A percentile compares a stretch with the other conserved stretches of the same genome.
These are phyloP conservation scores for Marasmarcha lunaedactyla DNA, from an alignment of 2,888 invertebrate genomes.

Conservation along the genomic window DNA sequence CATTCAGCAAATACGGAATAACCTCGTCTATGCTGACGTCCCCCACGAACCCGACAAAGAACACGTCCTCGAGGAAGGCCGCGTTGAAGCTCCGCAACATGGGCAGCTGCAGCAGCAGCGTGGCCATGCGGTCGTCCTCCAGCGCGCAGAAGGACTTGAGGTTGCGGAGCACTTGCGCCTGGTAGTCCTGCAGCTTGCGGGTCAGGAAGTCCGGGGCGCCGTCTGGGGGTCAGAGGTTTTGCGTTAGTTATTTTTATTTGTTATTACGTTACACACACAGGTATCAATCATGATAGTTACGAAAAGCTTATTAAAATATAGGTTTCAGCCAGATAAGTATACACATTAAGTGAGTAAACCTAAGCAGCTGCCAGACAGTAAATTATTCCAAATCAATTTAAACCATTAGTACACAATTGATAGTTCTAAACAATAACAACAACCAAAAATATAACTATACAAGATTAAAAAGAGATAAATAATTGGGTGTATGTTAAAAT, in stretches of 20 bases:
- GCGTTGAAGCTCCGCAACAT: slow-evolving; percentile 80
- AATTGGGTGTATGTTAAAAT: too few relatives aligned
- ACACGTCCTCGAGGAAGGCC: slow-evolving; percentile 87
- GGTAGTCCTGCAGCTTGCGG: slow-evolving; percentile 61
- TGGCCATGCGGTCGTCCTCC: slow-evolving; percentile 63
- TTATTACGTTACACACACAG: too few relatives aligned
- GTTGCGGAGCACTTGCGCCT: slow-evolving; percentile 59
- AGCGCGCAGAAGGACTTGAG: slow-evolving; percentile 33
- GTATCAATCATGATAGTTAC: too few relatives aligned
- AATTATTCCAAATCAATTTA: too few relatives aligned
- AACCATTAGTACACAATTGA: too few relatives aligned
- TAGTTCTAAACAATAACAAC: too few relatives aligned
- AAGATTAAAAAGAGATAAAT: too few relatives aligned
- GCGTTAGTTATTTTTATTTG: neutral
- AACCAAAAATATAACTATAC: too few relatives aligned
- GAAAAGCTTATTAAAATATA: too few relatives aligned
- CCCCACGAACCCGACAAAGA: slow-evolving; percentile 92
- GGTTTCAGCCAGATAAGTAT: too few relatives aligned
- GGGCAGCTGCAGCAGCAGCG: slow-evolving; percentile 77
- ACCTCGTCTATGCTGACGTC: slow-evolving; percentile 96
- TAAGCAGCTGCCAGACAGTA: too few relatives aligned
- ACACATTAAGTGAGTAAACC: too few relatives aligned
- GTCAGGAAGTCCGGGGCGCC: slow-evolving; percentile 56
- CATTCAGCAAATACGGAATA: slow-evolving; percentile 88
- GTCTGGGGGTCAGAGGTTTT: slow-evolving; percentile 33